Evolutionary conservation across 2,888 invertebrate genomes (phyloP), one percentile per base, ranked within the genome.

Genomic region (Amblyjoppa fuscipennis): DNA sequence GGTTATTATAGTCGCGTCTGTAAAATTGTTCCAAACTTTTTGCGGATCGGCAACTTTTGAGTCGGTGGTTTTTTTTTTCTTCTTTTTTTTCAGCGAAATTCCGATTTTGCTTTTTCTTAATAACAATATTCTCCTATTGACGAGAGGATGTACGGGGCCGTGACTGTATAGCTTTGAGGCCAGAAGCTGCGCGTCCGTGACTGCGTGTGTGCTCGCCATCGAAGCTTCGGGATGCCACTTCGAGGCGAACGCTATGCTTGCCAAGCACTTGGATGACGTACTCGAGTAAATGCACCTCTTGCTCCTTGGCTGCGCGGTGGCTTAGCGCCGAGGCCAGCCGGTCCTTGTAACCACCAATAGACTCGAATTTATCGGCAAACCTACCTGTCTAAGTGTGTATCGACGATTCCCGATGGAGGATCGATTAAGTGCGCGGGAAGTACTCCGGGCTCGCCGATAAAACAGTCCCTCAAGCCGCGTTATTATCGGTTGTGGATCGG

Each of bases 241-340:
- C 66, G 64, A 70, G 78, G 56, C 79, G 69, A 77, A 68, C 68
- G 73, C 81, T 71, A 66, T 90, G 90, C 90, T 90, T 90, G 87
- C 90, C 87, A 80, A 90, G 88, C 90, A 90, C 90, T 90, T 85
- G 89, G 88, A 87, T 81, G 86, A 89, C 86, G 84, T 89, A 88
- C 90, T 90, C 86, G 87, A 90, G 88, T 86, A 89, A 89, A 89
- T 89, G 89, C 90, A 87, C 76, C 83, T 77, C 88, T 53, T 51
- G 75, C 79, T 75, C 59, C 76, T 76, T 66, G 59, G n/a, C 51
- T 41, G 78, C 56, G 56, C 31, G 71, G 74, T 77, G 56, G 70
- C 87, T 87, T 71, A 76, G 84, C 77, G 78, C 82, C 85, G 84
- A 87, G 45, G 84, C 88, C 34, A 87, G 86, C 69, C 87, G 85